Base-by-base conservation (phyloP, 53 echinoderm and acorn worm genomes). In the Glandiceps talaboti region DNA sequence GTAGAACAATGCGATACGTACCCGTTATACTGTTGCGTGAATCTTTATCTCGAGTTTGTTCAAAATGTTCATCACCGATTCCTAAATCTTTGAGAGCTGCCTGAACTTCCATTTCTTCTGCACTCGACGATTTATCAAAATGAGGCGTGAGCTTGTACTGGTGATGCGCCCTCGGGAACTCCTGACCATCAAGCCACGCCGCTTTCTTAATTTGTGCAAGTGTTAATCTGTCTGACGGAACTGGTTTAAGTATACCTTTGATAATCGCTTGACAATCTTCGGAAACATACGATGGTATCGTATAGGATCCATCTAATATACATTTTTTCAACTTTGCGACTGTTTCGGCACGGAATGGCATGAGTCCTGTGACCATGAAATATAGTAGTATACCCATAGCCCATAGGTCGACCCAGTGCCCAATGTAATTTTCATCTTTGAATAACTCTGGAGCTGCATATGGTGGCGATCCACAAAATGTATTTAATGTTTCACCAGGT, bases 261-360 rank as follows among this genome's bases (percentile, higher is more conserved):
- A 99, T 84, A 33, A 99, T 45, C 31, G 83, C 31, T 77, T 92
- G 91, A 74, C 99, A 91, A 72, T 81, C 80, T 29, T 30, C 76
- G 1, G 93, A 93, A 1, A 99, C 91, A 74, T 90, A 93, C 32
- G 89, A 82, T 0, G 99, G 99, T 74, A 97, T 89, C 28, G 93
- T 91, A 80, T 89, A 99, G 30, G 89, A 84, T 12, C 99, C 99
- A 73, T 93, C 99, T 73, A 99, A 80, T 74, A 99, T 99, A 85
- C 99, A 99, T 79, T 99, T 94, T 79, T 99, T 99, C 30, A 99
- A 89, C 82, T 99, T 99, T 79, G 99, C 99, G 27, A 99, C 99
- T 0, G 99, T 99, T 82, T 99, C 99, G 0, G 99, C 99, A 12
- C 99, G 84, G 83, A 99, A 99, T 0, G 99, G 99, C 99, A 99